Conservation (phyloP, 1,140 invertebrate species). For the Homalodisca vitripennis region DNA sequence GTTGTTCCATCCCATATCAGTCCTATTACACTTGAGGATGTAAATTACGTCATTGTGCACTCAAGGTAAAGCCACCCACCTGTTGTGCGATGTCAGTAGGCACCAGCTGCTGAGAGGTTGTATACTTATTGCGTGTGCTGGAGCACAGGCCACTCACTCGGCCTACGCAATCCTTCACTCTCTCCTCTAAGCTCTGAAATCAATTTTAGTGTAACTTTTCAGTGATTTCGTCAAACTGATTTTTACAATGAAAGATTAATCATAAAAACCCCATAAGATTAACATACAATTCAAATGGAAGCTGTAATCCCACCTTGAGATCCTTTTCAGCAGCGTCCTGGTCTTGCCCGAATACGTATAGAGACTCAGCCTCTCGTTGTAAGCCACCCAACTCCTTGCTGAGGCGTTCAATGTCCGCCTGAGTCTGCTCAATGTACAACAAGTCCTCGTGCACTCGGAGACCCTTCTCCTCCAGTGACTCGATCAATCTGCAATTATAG, state of each 20-base stretch:
- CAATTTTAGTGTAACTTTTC: constrained; percentile 12
- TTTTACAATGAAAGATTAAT: no score
- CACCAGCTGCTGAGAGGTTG: constrained; percentile 62
- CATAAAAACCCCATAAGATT: no score
- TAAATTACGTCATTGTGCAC: no score
- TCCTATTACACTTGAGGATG: no score
- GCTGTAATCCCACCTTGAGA: constrained; percentile 39
- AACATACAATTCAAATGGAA: no score
- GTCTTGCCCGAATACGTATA: constrained; percentile 67
- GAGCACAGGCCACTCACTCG: constrained; percentile 61
- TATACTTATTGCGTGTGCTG: constrained; percentile 65
- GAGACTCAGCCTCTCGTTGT: constrained; percentile 59
- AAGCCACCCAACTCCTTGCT: constrained; percentile 61
- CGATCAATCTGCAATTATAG: constrained; percentile 51
- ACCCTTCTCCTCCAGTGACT: constrained; percentile 57
- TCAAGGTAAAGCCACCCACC: constrained; percentile 40
- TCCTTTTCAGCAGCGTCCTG: constrained; percentile 38
- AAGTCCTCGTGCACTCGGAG: constrained; percentile 59
- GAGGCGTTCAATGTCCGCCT: constrained; percentile 58
- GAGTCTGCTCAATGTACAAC: constrained; percentile 47
- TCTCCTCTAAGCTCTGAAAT: constrained; percentile 50
- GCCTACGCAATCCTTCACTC: constrained; percentile 56
- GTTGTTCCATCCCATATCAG: no score
- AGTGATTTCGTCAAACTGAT: background rate
- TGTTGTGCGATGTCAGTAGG: constrained; percentile 75